phyloP scores from a whole-genome alignment of 2,888 invertebrate genomes.

The Hypena proboscidalis region DNA sequence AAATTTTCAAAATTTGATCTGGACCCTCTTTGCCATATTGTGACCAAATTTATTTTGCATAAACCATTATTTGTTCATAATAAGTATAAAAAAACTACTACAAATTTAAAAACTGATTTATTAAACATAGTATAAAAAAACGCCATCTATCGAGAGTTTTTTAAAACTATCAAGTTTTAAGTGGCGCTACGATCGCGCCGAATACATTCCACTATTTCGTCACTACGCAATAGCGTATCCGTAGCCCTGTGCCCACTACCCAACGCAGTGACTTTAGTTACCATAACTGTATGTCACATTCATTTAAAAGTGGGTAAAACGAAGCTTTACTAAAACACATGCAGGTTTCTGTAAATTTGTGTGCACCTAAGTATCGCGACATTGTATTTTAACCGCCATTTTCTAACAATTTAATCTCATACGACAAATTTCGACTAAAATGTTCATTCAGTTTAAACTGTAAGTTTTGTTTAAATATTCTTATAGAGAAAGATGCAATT shows the following conservation, averaged over 20 bases:
- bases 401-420: background rate
- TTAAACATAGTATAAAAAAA: background rate
- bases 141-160: constrained; percentile 24
- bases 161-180: background rate
- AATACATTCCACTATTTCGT: constrained; percentile 17
- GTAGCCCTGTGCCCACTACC: constrained; percentile 60
- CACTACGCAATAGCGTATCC: constrained; percentile 34
- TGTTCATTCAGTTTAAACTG: no score
- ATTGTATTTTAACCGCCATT: constrained; percentile 15
- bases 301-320: constrained; percentile 58
- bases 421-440: background rate
- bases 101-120: no score
- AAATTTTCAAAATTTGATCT: no score
- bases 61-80: no score
- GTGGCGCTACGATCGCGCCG: constrained; percentile 6
- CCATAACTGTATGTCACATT: constrained; percentile 51
- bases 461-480: no score
- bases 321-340: constrained; percentile 72
- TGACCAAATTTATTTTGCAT: no score
- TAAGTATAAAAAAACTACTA: no score
- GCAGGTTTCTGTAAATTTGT: constrained; percentile 63
- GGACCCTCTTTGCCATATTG: no score
- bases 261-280: constrained; percentile 65
- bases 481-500: no score
- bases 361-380: constrained; percentile 72